These are phyloP conservation scores for Anagyrus pseudococci DNA, from an alignment of 2,888 invertebrate species.

Conservation along the genomic window DNA sequence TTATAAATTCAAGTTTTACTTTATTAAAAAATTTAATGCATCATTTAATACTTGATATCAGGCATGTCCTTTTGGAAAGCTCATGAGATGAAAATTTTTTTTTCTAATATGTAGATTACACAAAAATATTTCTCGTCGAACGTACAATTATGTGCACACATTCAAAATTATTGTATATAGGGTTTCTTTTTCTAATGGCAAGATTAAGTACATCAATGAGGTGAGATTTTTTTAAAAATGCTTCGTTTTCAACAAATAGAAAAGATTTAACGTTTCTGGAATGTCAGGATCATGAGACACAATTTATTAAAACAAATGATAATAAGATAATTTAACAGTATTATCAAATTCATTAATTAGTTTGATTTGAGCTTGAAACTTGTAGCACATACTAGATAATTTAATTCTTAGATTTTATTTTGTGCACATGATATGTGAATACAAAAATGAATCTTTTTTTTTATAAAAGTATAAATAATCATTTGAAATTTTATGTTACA, in stretches of 20 bases:
- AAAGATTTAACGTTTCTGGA: constrained; percentile 20
- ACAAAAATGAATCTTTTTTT: no score
- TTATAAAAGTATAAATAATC: not conserved
- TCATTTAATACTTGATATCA: constrained; percentile 26
- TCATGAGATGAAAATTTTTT: constrained; percentile 17
- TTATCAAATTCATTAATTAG: constrained; percentile 22
- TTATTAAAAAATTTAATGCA: constrained; percentile 30
- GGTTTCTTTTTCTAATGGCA: no score
- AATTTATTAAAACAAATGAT: constrained; percentile 15
- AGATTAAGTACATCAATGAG: no score
- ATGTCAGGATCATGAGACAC: constrained; percentile 11
- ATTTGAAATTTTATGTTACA: constrained; percentile 7
- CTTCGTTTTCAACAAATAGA: no score
- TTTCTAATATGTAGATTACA: no score
- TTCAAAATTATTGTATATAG: no score
- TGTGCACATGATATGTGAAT: constrained; percentile 20
- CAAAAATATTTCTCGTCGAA: no score
- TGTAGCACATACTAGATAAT: constrained; percentile 1
- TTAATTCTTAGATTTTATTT: constrained; percentile 1
- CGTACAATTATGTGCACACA: no score
- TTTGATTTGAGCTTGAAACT: constrained; percentile 23
- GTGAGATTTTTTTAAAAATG: no score
- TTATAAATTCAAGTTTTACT: constrained; percentile 12
- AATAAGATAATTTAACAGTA: constrained; percentile 16
- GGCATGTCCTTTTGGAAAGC: constrained; percentile 10